Base-by-base conservation (phyloP, 2,888 invertebrate genomes). In the Apodemia mormo region DNA sequence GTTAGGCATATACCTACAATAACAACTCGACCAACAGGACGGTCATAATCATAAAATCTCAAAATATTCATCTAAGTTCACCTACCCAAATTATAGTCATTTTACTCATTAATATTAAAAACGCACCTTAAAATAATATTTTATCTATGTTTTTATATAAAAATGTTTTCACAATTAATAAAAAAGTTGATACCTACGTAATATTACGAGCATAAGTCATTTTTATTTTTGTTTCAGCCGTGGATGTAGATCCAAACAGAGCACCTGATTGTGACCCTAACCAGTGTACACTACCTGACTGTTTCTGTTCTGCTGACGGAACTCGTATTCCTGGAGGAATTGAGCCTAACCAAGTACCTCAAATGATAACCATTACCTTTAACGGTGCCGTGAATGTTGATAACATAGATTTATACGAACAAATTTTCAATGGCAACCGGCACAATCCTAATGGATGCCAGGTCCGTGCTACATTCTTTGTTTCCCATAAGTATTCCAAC, bases 371-470 rank as follows among this genome's bases (percentile, higher is more conserved):
- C 30, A 96, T 98, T 79, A 97, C 97, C 14, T 98, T 98, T 90
- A 98, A 98, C 87, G 98, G 98, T 68, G 98, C 98, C 73, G 96
- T 98, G 68, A 98, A 98, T 86, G 96, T 98, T 58, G 97, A 98
- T 90, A 98, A 98, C 88, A 97, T 98, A 81, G 98, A 98, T 80
- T 93, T 98, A 73, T 98, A 98, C 88, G 97, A 97, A 70, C 97
- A 98, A 80, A 94, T 98, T 76, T 98, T 98, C 94, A 97, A 96
- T 81, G 97, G 97, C 14, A 95, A 96, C 80, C 95, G 96, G 40
- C 95, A 96, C 82, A 98, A 98, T 84, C 98, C 98, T 65, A 98
- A 98, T 85, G 97, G 97, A 69, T 98, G 98, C 85, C 96, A 96
- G 83, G 96, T 98, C 84, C 96, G 97, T 79, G 97, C 97, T 72